Percentiles rank a stretch among this genome's conserved stretches.
phyloP scores from a whole-genome alignment of 2,888 invertebrate genomes.

The Dendrolimus houi region DNA sequence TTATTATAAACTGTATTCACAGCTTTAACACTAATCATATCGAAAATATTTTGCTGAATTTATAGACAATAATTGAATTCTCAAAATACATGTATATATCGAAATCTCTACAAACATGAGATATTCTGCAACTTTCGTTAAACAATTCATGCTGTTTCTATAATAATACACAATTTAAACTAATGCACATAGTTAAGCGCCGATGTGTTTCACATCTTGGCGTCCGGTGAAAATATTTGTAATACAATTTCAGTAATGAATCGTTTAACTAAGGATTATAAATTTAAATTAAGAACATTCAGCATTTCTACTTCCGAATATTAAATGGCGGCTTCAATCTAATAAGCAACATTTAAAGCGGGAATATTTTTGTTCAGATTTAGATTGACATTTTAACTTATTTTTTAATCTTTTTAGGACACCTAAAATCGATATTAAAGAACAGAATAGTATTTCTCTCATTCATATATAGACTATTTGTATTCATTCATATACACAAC shows the following conservation, averaged over 20 bases:
- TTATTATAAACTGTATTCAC: slow-evolving; percentile 51
- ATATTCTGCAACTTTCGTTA: slow-evolving; percentile 14
- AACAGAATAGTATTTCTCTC: neutral
- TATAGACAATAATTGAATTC: slow-evolving; percentile 55
- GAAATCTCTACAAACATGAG: slow-evolving; percentile 38
- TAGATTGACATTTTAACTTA: slow-evolving; percentile 2
- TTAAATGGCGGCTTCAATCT: slow-evolving; percentile 3
- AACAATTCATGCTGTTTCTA: neutral
- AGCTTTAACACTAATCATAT: slow-evolving; percentile 64
- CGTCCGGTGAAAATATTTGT: no score
- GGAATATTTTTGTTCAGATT: slow-evolving; percentile 8
- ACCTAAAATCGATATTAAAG: neutral
- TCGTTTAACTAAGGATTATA: neutral
- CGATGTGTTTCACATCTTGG: no score
- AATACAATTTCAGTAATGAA: no score
- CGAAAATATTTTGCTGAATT: slow-evolving; percentile 66
- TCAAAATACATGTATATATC: slow-evolving; percentile 51
- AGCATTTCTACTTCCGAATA: neutral
- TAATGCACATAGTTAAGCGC: no score
- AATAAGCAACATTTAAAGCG: slow-evolving; percentile 33
- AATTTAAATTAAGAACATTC: slow-evolving; percentile 1
- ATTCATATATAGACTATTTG: neutral
- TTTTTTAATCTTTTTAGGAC: neutral
- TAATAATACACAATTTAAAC: no score
- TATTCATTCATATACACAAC: no score